Conservation (phyloP, 2,888 invertebrate genomes). For the Thysanoteuthis rhombus region DNA sequence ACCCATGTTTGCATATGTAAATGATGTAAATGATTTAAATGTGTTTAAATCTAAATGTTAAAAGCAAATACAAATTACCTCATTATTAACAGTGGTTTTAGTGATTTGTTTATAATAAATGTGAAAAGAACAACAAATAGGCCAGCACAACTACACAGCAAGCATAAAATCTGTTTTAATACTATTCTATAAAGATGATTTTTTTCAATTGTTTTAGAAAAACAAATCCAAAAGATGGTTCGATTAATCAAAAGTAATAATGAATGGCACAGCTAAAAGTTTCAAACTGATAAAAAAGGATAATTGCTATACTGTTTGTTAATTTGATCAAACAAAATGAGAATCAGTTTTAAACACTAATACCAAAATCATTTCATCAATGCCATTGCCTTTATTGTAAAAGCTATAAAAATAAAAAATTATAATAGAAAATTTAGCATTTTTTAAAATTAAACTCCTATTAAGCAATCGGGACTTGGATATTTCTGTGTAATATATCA, state of each 20-base stretch:
- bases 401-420: no score
- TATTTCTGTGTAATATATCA: no score
- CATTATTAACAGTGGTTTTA: not conserved
- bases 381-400: no score
- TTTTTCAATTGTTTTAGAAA: not conserved
- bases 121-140: constrained; percentile 28
- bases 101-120: constrained; percentile 23
- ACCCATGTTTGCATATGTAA: not conserved
- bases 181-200: not conserved
- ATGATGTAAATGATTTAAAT: not conserved
- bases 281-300: no score
- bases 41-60: not conserved
- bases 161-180: constrained; percentile 24
- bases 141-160: constrained; percentile 27
- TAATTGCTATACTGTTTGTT: no score
- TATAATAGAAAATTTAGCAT: no score
- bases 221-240: not conserved
- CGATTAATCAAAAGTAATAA: not conserved
- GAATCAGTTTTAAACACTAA: no score
- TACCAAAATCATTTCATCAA: no score
- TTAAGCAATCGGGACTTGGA: no score
- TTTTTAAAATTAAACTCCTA: no score
- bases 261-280: not conserved
- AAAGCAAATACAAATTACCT: not conserved
- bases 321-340: no score